Base-by-base conservation (phyloP, 2,888 invertebrate species). In the Thymelicus acteon region DNA sequence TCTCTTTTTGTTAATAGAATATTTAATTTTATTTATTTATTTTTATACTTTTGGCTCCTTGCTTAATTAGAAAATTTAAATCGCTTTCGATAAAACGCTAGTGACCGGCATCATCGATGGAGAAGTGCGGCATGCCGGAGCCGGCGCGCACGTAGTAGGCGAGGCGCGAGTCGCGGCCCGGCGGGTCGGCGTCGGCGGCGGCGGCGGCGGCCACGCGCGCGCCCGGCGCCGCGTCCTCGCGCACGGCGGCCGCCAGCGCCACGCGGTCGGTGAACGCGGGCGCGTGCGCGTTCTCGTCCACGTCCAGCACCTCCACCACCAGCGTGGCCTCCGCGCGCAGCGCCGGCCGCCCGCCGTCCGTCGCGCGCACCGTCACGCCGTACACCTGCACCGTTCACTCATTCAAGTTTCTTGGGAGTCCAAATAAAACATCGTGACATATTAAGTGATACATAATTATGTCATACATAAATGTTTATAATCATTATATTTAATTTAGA, bases 81-180 rank as follows among this genome's bases (percentile, higher is more conserved):
- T 31, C 0, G 3, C 2, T 31, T 31, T 31, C 4, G 3, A 31
- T 5, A 31, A 31, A 31, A 31, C 3, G 31, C 4, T 31, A 31
- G 31, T 94, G 87, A 98, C 98, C 98, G 93, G 96, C 95, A 82
- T 96, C 96, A 86, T 98, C 98, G 75, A 99, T 97, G 78, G 97
- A 95, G 94, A 99, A 99, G 77, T 97, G 95, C 39, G 99, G 98
- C 81, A 98, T 95, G 52, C 99, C 99, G 82, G 97, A 96, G 61
- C 99, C 99, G 65, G 96, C 98, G 54, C 97, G 94, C 78, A 98
- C 96, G 80, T 97, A 97, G 94, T 98, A 99, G 69, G 96, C 95
- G 72, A 99, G 95, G 77, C 96, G 95, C 67, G 97, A 96, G 89
- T 98, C 97, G 44, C 96, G 96, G 24, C 97, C 97, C 10, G 96